Percentiles rank a stretch among this genome's conserved stretches.
Evolutionary conservation across 2,113 vertebrate species (phyloP).

Genomic region (Orientallactaga bullata): DNA sequence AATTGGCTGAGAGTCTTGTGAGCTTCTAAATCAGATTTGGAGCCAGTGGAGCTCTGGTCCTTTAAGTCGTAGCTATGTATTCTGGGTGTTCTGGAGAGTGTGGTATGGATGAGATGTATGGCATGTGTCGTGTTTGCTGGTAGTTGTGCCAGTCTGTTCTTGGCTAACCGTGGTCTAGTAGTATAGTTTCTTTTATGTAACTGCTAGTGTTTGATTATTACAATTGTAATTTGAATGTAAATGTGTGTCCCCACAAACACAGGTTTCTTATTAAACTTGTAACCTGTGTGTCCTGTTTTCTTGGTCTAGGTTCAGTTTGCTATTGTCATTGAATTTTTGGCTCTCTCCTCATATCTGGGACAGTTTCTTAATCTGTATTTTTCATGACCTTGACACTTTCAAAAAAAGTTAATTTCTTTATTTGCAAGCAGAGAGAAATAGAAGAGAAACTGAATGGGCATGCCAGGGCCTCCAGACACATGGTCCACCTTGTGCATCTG

Average conservation of each 20-base stretch:
- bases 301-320: not conserved
- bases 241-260: no score
- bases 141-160: not conserved
- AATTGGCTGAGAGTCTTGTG: not conserved
- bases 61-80: not conserved
- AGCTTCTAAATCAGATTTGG: not conserved
- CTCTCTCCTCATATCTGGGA: not conserved
- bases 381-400: not conserved
- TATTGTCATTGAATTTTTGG: not conserved
- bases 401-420: not conserved
- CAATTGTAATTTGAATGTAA: not conserved
- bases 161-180: not conserved
- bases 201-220: not conserved
- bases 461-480: no score
- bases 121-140: not conserved
- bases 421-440: no score
- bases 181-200: not conserved
- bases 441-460: no score
- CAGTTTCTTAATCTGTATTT: conserved; percentile 24
- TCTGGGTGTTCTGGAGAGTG: not conserved
- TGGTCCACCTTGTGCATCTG: no score
- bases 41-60: not conserved
- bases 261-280: no score
- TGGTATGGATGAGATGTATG: not conserved
- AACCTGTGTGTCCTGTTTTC: not conserved